phyloP scores from a whole-genome alignment of 2,797 vertebrate genomes.

The Scarus forsteni region DNA sequence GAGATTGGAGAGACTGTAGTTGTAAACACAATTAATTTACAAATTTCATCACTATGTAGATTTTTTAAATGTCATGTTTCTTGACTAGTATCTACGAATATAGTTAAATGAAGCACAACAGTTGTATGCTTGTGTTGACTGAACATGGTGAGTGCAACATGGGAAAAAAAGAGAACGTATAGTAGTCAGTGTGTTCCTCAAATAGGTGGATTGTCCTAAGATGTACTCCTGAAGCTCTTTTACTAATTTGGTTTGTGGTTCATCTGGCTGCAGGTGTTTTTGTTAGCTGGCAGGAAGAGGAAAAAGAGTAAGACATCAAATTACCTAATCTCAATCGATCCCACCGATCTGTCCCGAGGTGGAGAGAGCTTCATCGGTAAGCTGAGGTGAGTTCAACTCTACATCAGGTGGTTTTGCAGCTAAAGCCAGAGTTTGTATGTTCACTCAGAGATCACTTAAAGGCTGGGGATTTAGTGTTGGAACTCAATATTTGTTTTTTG shows the following conservation, averaged over 20 bases:
- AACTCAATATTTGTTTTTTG: too few species aligned
- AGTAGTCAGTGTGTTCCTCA: background rate
- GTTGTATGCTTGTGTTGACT: background rate
- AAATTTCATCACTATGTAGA: background rate
- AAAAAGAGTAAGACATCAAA: constrained; percentile 99
- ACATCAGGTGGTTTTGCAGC: background rate
- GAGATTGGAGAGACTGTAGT: constrained; percentile 32
- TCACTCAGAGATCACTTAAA: background rate
- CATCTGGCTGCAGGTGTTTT: constrained; percentile 88
- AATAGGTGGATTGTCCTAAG: background rate
- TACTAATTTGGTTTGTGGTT: constrained; percentile 25
- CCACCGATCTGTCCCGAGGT: constrained; percentile 96
- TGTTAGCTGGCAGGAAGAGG: constrained; percentile 97
- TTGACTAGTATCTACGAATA: too few species aligned
- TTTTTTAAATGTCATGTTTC: too few species aligned
- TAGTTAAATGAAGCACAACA: background rate
- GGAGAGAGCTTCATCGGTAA: constrained; percentile 99
- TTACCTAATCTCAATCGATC: constrained; percentile 99
- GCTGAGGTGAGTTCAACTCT: constrained; percentile 86
- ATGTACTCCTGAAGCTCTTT: constrained; percentile 1
- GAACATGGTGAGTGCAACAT: background rate
- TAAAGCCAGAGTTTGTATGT: background rate
- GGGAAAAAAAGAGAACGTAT: background rate
- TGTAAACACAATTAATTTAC: background rate
- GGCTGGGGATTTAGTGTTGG: too few species aligned